Percentiles rank a stretch among this genome's conserved stretches.
These are phyloP conservation scores for Loriculus beryllinus DNA, from an alignment of 2,797 vertebrate genomes.

Conservation along the genomic window DNA sequence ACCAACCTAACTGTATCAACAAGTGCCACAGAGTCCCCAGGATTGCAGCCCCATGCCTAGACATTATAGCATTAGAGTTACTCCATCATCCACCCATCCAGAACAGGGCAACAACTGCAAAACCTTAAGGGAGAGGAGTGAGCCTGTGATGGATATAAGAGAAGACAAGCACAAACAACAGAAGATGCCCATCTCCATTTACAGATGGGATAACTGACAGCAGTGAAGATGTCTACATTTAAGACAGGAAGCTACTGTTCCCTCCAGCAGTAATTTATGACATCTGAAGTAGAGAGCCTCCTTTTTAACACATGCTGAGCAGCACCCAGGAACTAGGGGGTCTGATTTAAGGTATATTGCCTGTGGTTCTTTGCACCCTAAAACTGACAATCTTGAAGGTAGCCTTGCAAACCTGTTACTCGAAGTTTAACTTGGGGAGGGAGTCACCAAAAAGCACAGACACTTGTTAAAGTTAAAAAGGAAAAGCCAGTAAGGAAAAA, in stretches of 20 bases:
- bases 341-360: background rate
- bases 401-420: background rate
- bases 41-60: background rate
- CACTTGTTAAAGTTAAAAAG: background rate
- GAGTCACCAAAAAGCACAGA: background rate
- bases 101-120: background rate
- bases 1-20: conserved; percentile 4
- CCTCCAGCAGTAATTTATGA: background rate
- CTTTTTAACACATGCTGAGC: background rate
- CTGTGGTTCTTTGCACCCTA: background rate
- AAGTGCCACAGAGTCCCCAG: background rate
- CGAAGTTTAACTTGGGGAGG: background rate
- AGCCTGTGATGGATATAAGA: background rate
- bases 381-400: background rate
- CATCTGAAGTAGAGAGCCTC: background rate
- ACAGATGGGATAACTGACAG: background rate
- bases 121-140: background rate
- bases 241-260: background rate
- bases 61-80: background rate
- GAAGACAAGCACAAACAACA: background rate
- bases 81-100: background rate
- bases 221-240: background rate
- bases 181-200: background rate
- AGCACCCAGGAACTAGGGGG: background rate
- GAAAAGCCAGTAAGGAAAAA: conserved; percentile 6